Base-by-base conservation (phyloP, 2,888 invertebrate species). In the Brenthis daphne region DNA sequence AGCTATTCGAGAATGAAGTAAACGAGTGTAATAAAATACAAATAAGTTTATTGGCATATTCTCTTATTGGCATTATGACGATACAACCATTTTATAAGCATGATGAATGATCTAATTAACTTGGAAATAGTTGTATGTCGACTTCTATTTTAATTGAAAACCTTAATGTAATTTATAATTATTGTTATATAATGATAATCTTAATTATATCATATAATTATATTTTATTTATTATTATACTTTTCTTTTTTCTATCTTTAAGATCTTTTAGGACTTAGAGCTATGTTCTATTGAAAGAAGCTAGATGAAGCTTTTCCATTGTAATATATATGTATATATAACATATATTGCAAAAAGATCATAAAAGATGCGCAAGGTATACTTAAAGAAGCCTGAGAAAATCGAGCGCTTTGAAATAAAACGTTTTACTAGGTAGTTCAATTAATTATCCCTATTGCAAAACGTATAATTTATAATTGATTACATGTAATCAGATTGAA, bases 71-170 rank as follows among this genome's bases (percentile, higher is more conserved):
- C n/a, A 63, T 33, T 51, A 33, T 3, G 8, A 51, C 47, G 6
- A 16, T 37, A 16, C 37, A 53, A 29, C 33, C 13, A 16, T 51
- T 61, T n/a, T 53, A 6, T 53, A 29, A 6, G n/a, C 48, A 47
- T 57, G 64, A 55, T 48, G 29, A 48, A 68, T 47, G 58, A 57
- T 57, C 61, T 43, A 48, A 43, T 53, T 57, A 61, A 29, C 53
- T 5, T 47, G 13, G 57, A 48, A 55, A 64, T 64, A n/a, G 51
- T 24, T 24, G 43, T 37, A 13, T 37, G 29, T 11, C 33, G 48
- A 47, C 20, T 56, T n/a, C 16, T 47, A 56, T 48, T 64, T 56
- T 6, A 11, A 43, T 43, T 43, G 11, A 43, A 43, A 43, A 43
- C 37, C 11, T 11, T 43, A 11, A 43, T 43, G 11, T 29, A 33